Evolutionary conservation across 2,797 vertebrate species (phyloP).

Genomic region (Ctenopoma multispine): DNA sequence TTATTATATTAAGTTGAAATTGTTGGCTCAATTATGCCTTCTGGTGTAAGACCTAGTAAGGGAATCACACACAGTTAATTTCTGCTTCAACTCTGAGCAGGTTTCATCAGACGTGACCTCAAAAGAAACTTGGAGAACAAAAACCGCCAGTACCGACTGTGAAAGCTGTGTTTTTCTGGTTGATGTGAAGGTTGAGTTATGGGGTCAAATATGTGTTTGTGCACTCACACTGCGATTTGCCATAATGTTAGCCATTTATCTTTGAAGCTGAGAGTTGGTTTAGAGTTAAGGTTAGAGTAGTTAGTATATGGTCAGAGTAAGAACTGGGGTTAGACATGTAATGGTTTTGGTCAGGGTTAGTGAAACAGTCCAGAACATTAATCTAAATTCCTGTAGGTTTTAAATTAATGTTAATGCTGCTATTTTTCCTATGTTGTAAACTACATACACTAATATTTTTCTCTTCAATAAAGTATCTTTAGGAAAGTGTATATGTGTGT

Average conservation of each 20-base stretch:
- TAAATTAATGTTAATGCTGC: too few relatives aligned
- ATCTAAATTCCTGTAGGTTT: neutral
- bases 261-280: neutral
- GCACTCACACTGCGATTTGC: neutral
- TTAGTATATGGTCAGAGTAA: neutral
- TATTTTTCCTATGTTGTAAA: too few relatives aligned
- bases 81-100: constrained; percentile 1
- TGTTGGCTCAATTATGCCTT: constrained; percentile 16
- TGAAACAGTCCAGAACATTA: neutral
- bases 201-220: neutral
- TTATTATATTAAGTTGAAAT: constrained; percentile 49
- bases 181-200: neutral
- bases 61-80: constrained; percentile 1
- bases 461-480: neutral
- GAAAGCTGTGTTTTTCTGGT: neutral
- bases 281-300: neutral
- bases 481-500: neutral
- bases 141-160: neutral
- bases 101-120: constrained; percentile 13
- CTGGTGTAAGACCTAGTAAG: constrained; percentile 1
- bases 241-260: neutral
- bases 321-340: neutral
- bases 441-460: neutral
- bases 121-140: neutral
- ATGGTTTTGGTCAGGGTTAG: neutral